A percentile compares a stretch with the other conserved stretches of the same genome.
Evolutionary conservation across 1,140 invertebrate genomes (phyloP).

Genomic region (Conus ventricosus): DNA sequence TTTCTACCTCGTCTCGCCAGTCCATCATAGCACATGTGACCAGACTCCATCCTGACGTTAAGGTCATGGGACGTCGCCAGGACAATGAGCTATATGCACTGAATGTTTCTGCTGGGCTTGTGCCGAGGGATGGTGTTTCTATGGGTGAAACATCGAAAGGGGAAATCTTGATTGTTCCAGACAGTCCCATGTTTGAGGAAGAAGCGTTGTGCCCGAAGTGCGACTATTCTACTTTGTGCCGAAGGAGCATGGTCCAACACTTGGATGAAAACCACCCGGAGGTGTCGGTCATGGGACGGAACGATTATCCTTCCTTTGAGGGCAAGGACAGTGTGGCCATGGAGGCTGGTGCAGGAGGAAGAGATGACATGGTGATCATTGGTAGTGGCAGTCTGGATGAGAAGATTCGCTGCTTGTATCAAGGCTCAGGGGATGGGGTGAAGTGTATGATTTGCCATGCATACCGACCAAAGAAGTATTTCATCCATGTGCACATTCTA

Average conservation of each 20-base stretch:
- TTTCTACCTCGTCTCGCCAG: constrained; percentile 27
- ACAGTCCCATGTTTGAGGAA: constrained; percentile 46
- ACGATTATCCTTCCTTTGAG: constrained; percentile 43
- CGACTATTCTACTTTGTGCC: constrained; percentile 38
- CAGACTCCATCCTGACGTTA: constrained; percentile 41
- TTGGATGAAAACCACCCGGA: constrained; percentile 47
- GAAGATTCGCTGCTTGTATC: constrained; percentile 46
- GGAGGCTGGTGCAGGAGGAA: constrained; percentile 2
- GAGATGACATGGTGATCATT: constrained; percentile 38
- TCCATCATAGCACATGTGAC: constrained; percentile 43
- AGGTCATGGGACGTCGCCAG: constrained; percentile 41
- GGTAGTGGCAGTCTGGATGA: constrained; percentile 51
- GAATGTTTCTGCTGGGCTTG: not conserved
- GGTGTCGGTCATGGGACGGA: constrained; percentile 48
- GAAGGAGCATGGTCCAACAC: constrained; percentile 45
- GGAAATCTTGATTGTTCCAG: constrained; percentile 50
- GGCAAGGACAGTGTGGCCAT: constrained; percentile 5
- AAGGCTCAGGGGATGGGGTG: constrained; percentile 46
- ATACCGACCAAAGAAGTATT: constrained; percentile 50
- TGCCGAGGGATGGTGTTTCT: constrained; percentile 2
- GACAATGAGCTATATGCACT: constrained; percentile 37
- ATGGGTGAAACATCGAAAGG: constrained; percentile 30
- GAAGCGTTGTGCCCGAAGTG: constrained; percentile 44
- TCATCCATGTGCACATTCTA: constrained; percentile 53
- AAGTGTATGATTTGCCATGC: constrained; percentile 48